Percentiles rank a stretch among this genome's conserved stretches.
These are phyloP conservation scores for Philopotamus ludificatus DNA, from an alignment of 1,140 invertebrate genomes.

Conservation along the genomic window DNA sequence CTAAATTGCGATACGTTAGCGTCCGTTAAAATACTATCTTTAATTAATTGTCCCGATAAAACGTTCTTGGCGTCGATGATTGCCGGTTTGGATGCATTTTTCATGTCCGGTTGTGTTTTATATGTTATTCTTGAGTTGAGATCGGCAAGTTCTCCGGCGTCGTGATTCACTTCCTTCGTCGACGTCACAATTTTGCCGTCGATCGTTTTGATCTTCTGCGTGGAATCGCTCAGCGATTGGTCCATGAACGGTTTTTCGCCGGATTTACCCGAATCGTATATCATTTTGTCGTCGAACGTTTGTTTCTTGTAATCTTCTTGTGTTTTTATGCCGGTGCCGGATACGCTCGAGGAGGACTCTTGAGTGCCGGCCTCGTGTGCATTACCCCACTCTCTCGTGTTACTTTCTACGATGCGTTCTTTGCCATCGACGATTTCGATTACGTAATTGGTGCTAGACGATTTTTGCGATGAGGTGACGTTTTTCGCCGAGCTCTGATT, in stretches of 20 bases:
- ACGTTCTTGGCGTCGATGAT: not conserved
- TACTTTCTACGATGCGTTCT: conserved; percentile 58
- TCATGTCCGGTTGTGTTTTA: not conserved
- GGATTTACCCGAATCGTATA: conserved; percentile 57
- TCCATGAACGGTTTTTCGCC: conserved; percentile 45
- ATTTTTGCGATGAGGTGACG: conserved; percentile 53
- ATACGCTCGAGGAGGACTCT: conserved; percentile 54
- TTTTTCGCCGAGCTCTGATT: conserved; percentile 50
- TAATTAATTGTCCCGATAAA: not conserved
- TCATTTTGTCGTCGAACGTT: conserved; percentile 55
- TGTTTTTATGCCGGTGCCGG: conserved; percentile 56
- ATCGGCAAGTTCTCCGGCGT: conserved; percentile 5
- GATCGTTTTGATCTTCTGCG: conserved; percentile 25
- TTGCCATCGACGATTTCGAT: conserved; percentile 63
- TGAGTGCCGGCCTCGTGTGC: conserved; percentile 52
- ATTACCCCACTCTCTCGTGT: conserved; percentile 57
- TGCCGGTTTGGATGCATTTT: not conserved
- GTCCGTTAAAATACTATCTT: not conserved
- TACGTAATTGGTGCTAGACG: conserved; percentile 58
- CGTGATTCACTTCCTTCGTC: conserved; percentile 33
- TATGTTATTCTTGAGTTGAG: not conserved
- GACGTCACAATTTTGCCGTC: conserved; percentile 36
- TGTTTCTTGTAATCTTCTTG: conserved; percentile 54
- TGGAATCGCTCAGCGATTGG: conserved; percentile 38
- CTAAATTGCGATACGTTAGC: conserved; percentile 14